Evolutionary conservation across 1,140 invertebrate species (phyloP).

Genomic region (Gerris buenoi): DNA sequence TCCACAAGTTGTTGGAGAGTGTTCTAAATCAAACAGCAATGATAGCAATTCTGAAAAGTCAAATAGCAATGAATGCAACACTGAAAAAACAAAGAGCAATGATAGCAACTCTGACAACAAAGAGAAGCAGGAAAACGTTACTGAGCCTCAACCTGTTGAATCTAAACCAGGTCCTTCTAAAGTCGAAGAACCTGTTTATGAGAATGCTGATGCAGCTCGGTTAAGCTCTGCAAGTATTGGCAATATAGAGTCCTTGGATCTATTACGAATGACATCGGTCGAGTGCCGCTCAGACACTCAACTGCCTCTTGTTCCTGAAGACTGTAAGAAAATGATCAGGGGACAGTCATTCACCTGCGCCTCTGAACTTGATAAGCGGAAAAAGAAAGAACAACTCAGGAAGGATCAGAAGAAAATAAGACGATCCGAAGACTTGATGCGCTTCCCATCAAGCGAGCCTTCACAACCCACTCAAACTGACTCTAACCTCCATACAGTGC

Average conservation of each 20-base stretch:
- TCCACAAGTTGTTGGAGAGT: conserved; percentile 6
- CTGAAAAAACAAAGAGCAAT: background rate
- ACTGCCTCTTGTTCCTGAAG: conserved; percentile 15
- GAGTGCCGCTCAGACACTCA: conserved; percentile 19
- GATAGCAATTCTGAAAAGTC: background rate
- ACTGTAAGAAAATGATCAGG: conserved; percentile 2
- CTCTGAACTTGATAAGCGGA: background rate
- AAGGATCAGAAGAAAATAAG: conserved; percentile 5
- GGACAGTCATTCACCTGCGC: background rate
- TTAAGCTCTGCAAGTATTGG: background rate
- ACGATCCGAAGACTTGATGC: conserved; percentile 9
- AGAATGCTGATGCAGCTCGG: conserved; percentile 8
- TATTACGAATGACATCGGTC: conserved; percentile 22
- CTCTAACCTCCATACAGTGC: conserved; percentile 34
- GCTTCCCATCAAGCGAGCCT: conserved; percentile 15
- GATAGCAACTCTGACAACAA: background rate
- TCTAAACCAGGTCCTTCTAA: conserved; percentile 5
- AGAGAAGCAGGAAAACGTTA: conserved; percentile 1
- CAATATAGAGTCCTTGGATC: conserved; percentile 10
- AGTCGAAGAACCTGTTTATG: conserved; percentile 16
- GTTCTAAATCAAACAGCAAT: conserved; percentile 6
- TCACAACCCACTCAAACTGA: background rate
- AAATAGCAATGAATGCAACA: too few relatives aligned
- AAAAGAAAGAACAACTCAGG: conserved; percentile 4
- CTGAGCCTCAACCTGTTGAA: background rate